Evolutionary conservation across 2,113 vertebrate genomes (phyloP), one percentile per base, ranked within the genome.

Genomic region (Pyrgilauda ruficollis): DNA sequence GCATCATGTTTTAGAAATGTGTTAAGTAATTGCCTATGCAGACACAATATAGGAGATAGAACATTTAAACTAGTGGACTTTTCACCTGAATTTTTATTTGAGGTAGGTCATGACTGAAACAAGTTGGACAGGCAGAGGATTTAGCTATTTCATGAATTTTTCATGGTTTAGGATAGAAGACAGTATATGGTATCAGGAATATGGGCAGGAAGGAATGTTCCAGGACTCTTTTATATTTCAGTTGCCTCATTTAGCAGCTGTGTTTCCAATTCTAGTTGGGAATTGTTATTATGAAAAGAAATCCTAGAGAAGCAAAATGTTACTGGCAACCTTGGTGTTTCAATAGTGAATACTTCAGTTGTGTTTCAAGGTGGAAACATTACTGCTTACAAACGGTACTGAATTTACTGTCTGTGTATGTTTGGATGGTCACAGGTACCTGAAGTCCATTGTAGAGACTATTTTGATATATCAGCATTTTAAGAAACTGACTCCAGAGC

Each of bases 401-500:
- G 49, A 76, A 77, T 49, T 53, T 87, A 31, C 24, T 44, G 0
- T 37, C 21, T 85, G 2, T 69, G 10, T 91, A 3, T 94, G 35
- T 59, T 92, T 95, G 92, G 11, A 87, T 96, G 17, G 83, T 62
- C 82, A 91, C 97, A 99, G 99, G 99, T 99, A 99, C 94, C 97
- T 99, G 91, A 97, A 98, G 88, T 99, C 99, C 10, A 98, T 99
- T 72, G 99, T 99, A 73, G 99, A 99, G 95, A 99, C 99, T 67
- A 99, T 99, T 94, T 93, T 99, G 94, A 99, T 99, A 94, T 99
- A 99, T 95, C 98, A 99, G 58, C 99, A 99, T 94, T 99, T 99
- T 97, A 99, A 98, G 82, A 99, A 99, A 90, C 97, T 98, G n/a
- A 93, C 97, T 56, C 41, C 64, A 24, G 99, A 99, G 59, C 99